Evolutionary conservation across 2,888 invertebrate genomes (phyloP).

Genomic region (Trissonchulus latispiculum): DNA sequence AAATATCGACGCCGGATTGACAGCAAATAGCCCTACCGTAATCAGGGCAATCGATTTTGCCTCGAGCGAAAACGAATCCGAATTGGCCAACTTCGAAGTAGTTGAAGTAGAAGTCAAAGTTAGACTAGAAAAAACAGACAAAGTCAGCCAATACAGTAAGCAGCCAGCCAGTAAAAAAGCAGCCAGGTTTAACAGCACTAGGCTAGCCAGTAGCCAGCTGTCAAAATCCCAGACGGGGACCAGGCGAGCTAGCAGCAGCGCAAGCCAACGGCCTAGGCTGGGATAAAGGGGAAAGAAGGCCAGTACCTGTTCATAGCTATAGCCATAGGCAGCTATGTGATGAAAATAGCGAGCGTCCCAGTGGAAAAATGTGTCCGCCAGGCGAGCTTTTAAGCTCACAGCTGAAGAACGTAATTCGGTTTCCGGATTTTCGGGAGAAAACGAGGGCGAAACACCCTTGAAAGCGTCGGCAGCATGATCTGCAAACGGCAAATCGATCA

Average conservation of each 20-base stretch:
- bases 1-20: conserved; percentile 91
- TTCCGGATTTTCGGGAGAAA: too few relatives aligned
- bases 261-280: conserved; percentile 52
- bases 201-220: neutral
- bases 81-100: too few relatives aligned
- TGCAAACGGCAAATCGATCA: conserved; percentile 56
- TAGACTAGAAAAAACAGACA: too few relatives aligned
- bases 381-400: conserved; percentile 46
- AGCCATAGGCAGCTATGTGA: conserved; percentile 82
- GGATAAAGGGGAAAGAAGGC: conserved; percentile 93
- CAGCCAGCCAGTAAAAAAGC: neutral
- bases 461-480: conserved; percentile 71
- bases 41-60: conserved; percentile 61
- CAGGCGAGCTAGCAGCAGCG: conserved; percentile 32
- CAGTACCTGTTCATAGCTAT: conserved; percentile 78
- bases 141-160: neutral
- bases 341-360: conserved; percentile 96
- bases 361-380: conserved; percentile 55
- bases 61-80: too few relatives aligned
- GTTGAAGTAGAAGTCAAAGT: too few relatives aligned
- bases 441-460: conserved; percentile 35
- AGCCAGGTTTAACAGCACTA: neutral
- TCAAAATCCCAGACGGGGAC: too few relatives aligned
- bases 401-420: too few relatives aligned
- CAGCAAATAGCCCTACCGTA: conserved; percentile 68